Evolutionary conservation across 2,888 invertebrate species (phyloP).

Genomic region (Dastarcus helophoroides): DNA sequence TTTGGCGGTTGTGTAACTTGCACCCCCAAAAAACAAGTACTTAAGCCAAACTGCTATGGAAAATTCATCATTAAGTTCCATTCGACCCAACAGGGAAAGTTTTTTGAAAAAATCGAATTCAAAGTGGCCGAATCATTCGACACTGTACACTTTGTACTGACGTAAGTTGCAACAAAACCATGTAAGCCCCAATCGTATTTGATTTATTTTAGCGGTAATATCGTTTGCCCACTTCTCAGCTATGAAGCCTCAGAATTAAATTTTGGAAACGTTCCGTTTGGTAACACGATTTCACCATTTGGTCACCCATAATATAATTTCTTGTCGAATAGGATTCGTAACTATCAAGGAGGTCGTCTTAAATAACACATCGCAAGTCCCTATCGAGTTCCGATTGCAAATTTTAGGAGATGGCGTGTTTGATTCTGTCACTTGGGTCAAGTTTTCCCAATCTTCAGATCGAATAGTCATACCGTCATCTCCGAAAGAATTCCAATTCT

Average conservation of each 20-base stretch:
- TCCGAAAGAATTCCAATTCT: conserved; percentile 45
- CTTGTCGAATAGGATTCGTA: conserved; percentile 36
- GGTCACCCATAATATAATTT: too few relatives aligned
- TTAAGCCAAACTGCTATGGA: conserved; percentile 42
- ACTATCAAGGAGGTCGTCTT: conserved; percentile 39
- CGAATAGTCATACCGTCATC: conserved; percentile 38
- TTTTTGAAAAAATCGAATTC: conserved; percentile 50
- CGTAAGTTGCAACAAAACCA: conserved; percentile 34
- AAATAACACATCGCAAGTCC: conserved; percentile 44
- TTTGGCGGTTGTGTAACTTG: conserved; percentile 48
- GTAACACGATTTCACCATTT: conserved; percentile 27
- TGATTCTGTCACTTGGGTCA: conserved; percentile 38
- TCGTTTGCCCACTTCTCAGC: conserved; percentile 47
- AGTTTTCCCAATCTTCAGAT: conserved; percentile 36
- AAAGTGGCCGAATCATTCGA: conserved; percentile 47
- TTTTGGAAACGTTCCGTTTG: conserved; percentile 47
- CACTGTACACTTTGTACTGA: conserved; percentile 43
- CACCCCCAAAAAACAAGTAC: conserved; percentile 36
- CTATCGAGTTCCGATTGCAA: conserved; percentile 41
- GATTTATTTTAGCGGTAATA: conserved; percentile 43
- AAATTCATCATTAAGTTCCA: conserved; percentile 45
- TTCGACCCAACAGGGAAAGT: conserved; percentile 48
- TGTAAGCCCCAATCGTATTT: conserved; percentile 3
- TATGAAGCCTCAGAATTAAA: conserved; percentile 43
- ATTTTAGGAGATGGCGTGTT: conserved; percentile 46